These are phyloP conservation scores for Oxyruncus cristatus DNA, from an alignment of 2,113 vertebrate genomes.

Conservation along the genomic window DNA sequence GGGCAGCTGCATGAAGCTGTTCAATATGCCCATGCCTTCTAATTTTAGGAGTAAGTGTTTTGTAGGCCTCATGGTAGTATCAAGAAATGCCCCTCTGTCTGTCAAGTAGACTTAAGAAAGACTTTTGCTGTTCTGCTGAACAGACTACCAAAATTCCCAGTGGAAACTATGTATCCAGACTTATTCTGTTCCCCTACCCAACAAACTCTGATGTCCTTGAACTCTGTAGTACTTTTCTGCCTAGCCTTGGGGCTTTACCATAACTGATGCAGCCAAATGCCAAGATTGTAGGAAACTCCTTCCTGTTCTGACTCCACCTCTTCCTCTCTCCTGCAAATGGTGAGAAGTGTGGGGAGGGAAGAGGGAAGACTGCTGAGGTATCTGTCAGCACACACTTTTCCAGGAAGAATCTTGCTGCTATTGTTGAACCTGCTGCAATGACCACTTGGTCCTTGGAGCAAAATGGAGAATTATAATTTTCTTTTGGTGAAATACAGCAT, in stretches of 20 bases:
- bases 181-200: neutral
- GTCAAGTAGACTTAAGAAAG: neutral
- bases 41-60: neutral
- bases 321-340: neutral
- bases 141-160: neutral
- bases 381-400: neutral
- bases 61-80: neutral
- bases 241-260: neutral
- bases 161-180: neutral
- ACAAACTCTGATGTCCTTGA: neutral
- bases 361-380: neutral
- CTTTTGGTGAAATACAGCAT: neutral
- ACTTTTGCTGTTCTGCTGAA: neutral
- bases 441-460: neutral
- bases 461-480: neutral
- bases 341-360: neutral
- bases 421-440: neutral
- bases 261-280: neutral
- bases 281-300: neutral
- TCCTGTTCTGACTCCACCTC: neutral
- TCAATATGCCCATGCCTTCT: neutral
- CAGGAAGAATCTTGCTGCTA: neutral
- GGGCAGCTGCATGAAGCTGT: neutral
- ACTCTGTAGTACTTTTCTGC: neutral
- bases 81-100: neutral